Percentiles rank a stretch among this genome's conserved stretches.
phyloP scores from a whole-genome alignment of 2,888 invertebrate genomes.

The Chesias legatella region DNA sequence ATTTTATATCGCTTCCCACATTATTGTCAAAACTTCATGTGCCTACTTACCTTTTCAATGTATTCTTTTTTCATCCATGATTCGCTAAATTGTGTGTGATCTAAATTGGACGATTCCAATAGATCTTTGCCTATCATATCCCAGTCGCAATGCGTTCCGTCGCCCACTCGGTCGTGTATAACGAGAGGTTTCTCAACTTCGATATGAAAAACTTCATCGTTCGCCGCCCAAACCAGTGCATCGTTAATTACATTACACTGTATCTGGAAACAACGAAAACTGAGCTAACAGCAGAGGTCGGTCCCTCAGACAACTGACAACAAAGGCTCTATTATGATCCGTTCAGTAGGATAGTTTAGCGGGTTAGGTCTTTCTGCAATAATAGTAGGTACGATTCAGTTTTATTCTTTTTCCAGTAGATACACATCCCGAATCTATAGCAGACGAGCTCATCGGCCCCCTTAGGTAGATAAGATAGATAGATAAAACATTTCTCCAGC shows the following conservation, averaged over 20 bases:
- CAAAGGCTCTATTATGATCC: slow-evolving; percentile 1
- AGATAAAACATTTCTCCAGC: too few relatives aligned
- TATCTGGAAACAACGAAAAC: slow-evolving; percentile 42
- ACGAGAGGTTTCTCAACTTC: slow-evolving; percentile 56
- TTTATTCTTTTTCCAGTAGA: neutral
- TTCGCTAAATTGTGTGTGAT: slow-evolving; percentile 54
- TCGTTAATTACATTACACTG: slow-evolving; percentile 48
- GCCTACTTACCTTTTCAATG: slow-evolving; percentile 51
- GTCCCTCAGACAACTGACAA: neutral
- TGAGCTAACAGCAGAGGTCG: neutral
- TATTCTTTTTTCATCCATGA: slow-evolving; percentile 67
- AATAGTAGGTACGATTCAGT: neutral
- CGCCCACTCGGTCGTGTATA: slow-evolving; percentile 34
- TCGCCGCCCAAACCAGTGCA: slow-evolving; percentile 57
- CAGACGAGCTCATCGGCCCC: too few relatives aligned
- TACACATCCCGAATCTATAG: too few relatives aligned
- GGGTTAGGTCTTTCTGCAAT: neutral
- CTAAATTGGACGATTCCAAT: slow-evolving; percentile 42
- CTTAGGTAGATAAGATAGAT: too few relatives aligned
- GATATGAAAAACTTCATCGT: slow-evolving; percentile 56
- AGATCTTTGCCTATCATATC: slow-evolving; percentile 41
- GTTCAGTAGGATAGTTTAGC: neutral
- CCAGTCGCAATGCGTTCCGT: slow-evolving; percentile 38
- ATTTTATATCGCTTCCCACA: too few relatives aligned
- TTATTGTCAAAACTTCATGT: too few relatives aligned